Evolutionary conservation across 1,140 invertebrate genomes (phyloP).

Genomic region (Gerris buenoi): DNA sequence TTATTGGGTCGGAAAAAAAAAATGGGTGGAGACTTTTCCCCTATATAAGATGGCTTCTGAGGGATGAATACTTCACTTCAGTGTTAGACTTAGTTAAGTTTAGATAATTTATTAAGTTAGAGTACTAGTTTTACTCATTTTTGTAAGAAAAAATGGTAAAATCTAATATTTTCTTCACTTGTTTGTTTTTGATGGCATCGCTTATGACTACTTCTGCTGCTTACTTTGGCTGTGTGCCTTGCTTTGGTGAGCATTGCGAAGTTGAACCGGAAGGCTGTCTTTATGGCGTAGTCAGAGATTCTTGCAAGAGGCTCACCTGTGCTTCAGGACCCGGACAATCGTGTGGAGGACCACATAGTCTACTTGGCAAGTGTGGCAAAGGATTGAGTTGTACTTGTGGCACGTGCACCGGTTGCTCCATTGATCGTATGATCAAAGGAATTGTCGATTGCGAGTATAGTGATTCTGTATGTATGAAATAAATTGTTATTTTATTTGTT

Average conservation of each 20-base stretch:
- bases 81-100: too few relatives aligned
- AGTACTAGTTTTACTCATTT: too few relatives aligned
- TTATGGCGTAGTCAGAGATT: conserved; percentile 1
- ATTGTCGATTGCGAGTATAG: not conserved
- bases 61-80: too few relatives aligned
- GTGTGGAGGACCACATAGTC: not conserved
- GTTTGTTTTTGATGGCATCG: not conserved
- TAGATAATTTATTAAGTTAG: too few relatives aligned
- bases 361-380: not conserved
- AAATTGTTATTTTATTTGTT: too few relatives aligned
- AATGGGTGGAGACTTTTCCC: too few relatives aligned
- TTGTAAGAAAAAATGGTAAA: too few relatives aligned
- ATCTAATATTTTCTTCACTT: too few relatives aligned
- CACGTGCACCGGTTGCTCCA: not conserved
- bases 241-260: not conserved
- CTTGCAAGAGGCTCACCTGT: not conserved
- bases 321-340: not conserved
- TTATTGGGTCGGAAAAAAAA: too few relatives aligned
- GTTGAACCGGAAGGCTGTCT: conserved; percentile 6
- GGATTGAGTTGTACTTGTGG: not conserved
- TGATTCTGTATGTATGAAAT: not conserved
- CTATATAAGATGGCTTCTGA: too few relatives aligned
- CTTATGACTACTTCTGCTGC: not conserved
- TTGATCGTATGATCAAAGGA: not conserved
- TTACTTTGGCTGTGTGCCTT: conserved; percentile 6